Percentiles rank a stretch among this genome's conserved stretches.
phyloP scores from a whole-genome alignment of 2,888 invertebrate species.

The Blastobasis adustella region DNA sequence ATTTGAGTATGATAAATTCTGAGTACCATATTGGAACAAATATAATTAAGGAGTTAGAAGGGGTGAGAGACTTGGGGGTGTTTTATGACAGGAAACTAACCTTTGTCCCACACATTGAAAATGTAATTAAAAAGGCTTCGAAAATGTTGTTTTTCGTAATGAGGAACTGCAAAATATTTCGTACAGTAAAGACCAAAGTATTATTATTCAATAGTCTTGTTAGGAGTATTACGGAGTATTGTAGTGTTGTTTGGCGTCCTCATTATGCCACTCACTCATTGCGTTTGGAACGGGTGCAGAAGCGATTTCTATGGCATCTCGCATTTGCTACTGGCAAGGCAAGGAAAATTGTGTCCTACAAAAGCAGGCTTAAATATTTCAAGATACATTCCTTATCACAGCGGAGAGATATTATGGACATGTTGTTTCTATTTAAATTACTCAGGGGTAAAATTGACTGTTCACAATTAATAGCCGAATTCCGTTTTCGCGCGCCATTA shows the following conservation, averaged over 20 bases:
- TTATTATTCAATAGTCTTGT: neutral
- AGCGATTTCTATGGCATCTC: neutral
- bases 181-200: neutral
- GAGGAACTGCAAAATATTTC: neutral
- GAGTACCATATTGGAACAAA: no score
- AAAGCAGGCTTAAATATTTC: no score
- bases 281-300: neutral
- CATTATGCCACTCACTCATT: neutral
- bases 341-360: neutral
- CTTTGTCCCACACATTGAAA: neutral
- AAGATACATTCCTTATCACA: no score
- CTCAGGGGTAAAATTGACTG: no score
- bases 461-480: no score
- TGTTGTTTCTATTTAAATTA: no score
- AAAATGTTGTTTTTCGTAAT: neutral
- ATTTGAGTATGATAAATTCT: no score
- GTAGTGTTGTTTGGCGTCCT: conserved; percentile 1
- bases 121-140: neutral
- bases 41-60: no score
- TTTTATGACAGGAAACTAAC: neutral
- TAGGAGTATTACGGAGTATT: neutral
- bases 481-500: no score
- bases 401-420: no score
- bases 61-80: neutral
- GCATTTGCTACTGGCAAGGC: no score